These are phyloP conservation scores for Meloidogyne chitwoodi DNA, from an alignment of 1,140 invertebrate genomes.

Conservation along the genomic window DNA sequence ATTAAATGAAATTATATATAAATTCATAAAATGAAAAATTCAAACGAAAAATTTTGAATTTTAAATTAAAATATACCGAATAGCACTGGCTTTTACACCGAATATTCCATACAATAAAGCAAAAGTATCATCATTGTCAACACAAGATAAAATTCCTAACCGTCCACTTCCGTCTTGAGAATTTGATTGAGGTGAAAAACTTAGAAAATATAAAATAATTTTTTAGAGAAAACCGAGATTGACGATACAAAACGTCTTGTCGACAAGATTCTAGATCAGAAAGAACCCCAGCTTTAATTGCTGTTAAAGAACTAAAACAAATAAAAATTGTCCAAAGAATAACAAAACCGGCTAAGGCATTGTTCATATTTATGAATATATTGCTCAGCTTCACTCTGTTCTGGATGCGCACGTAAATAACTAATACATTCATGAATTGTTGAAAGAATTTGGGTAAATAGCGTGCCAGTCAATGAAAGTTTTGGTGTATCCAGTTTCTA, in stretches of 20 bases:
- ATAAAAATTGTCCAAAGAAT: background rate
- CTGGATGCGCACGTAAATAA: constrained; percentile 46
- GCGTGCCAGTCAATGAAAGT: constrained; percentile 49
- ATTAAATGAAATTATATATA: background rate
- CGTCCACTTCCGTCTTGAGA: background rate
- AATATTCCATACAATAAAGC: constrained; percentile 56
- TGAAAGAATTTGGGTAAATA: constrained; percentile 58
- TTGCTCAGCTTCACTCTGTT: constrained; percentile 47
- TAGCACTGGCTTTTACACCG: constrained; percentile 48
- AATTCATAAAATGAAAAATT: background rate
- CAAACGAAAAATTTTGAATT: background rate
- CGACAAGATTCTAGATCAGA: constrained; percentile 48
- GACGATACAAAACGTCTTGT: constrained; percentile 46
- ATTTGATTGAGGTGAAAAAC: background rate
- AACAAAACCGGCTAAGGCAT: constrained; percentile 49
- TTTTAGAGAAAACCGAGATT: constrained; percentile 14
- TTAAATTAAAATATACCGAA: constrained; percentile 38
- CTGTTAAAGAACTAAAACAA: constrained; percentile 48
- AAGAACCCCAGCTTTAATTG: constrained; percentile 53
- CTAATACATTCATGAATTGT: constrained; percentile 55
- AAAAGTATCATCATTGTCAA: constrained; percentile 53
- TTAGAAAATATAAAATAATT: background rate
- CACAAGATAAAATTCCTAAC: constrained; percentile 10
- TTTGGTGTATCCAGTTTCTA: constrained; percentile 48
- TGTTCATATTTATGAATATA: constrained; percentile 58